Conservation (phyloP, 2,888 invertebrate genomes). For the Strigamia maritima region DNA sequence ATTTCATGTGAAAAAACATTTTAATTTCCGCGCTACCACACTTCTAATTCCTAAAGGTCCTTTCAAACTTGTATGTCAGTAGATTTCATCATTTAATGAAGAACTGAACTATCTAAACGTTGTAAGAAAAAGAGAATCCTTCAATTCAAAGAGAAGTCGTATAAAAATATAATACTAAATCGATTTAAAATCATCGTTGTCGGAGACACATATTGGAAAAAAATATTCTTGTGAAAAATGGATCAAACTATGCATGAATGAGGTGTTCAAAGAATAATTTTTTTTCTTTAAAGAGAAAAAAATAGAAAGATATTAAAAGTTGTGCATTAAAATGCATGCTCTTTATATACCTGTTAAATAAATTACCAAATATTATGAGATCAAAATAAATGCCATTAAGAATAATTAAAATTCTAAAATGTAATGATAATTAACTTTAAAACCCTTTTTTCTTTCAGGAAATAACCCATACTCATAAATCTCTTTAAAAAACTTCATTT, state of each 20-base stretch:
- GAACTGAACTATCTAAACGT: neutral
- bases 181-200: slow-evolving; percentile 29
- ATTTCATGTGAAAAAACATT: neutral
- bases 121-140: neutral
- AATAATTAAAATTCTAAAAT: no score
- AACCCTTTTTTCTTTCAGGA: no score
- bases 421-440: no score
- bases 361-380: no score
- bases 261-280: neutral
- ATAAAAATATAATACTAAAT: slow-evolving; percentile 15
- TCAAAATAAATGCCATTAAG: no score
- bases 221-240: neutral
- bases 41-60: neutral
- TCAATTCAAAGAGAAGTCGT: slow-evolving; percentile 21
- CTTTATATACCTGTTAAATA: no score
- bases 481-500: slow-evolving; percentile 1
- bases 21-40: slow-evolving; percentile 1
- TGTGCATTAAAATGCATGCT: no score
- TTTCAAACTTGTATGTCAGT: neutral
- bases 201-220: slow-evolving; percentile 20
- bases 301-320: neutral
- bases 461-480: neutral
- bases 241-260: slow-evolving; percentile 5
- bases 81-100: slow-evolving; percentile 3
- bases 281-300: neutral